These are phyloP conservation scores for Cryptus armator DNA, from an alignment of 2,888 invertebrate species.

Conservation along the genomic window DNA sequence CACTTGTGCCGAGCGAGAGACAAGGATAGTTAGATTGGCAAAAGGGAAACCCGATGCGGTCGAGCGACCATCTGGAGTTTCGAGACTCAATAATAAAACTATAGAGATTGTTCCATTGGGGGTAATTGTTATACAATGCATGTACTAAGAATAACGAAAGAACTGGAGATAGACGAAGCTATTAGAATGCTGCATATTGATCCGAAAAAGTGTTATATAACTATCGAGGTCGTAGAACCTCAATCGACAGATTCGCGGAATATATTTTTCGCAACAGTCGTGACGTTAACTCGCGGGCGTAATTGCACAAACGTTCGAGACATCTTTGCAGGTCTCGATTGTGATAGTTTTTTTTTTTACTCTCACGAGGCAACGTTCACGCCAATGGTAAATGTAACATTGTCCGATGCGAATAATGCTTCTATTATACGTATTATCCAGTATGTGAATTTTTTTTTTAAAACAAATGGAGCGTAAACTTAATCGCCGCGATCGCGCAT, in stretches of 20 bases:
- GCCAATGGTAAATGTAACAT: conserved; percentile 7
- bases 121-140: conserved; percentile 2
- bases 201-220: conserved; percentile 42
- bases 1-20: not conserved
- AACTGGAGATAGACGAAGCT: not conserved
- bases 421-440: not conserved
- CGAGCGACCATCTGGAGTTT: conserved; percentile 46
- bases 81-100: conserved; percentile 15
- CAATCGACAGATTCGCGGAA: not conserved
- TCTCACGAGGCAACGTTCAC: conserved; percentile 6
- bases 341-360: conserved; percentile 21
- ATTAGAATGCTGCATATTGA: conserved; percentile 12
- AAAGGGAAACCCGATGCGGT: conserved; percentile 55
- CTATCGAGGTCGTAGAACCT: conserved; percentile 38
- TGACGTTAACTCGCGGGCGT: conserved; percentile 6
- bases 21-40: not conserved
- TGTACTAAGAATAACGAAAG: conserved; percentile 4
- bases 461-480: conserved; percentile 14
- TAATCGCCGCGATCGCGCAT: conserved; percentile 10
- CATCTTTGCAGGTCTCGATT: conserved; percentile 5
- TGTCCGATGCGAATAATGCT: not conserved
- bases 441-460: conserved; percentile 8
- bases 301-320: conserved; percentile 35
- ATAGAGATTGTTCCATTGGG: conserved; percentile 17
- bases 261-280: conserved; percentile 32